Conservation (phyloP, 2,113 vertebrate genomes). For the Phasianus colchicus region DNA sequence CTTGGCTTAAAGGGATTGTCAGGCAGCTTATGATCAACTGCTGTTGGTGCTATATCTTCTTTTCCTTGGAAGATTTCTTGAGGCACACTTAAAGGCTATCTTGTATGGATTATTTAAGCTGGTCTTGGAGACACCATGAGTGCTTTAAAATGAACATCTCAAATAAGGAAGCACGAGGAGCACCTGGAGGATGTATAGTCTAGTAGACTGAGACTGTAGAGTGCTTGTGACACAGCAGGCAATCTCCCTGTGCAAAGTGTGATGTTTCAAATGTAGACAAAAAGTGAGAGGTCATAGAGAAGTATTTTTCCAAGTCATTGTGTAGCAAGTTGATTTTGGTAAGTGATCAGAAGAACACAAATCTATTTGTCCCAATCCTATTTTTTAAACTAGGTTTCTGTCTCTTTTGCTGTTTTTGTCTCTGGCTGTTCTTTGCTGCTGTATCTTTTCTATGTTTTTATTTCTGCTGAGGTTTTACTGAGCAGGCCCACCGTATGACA, state of each 20-base stretch:
- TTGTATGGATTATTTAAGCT: not conserved
- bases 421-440: not conserved
- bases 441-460: not conserved
- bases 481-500: not conserved
- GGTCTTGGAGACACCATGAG: not conserved
- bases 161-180: not conserved
- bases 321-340: not conserved
- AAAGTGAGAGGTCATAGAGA: not conserved
- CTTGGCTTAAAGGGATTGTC: not conserved
- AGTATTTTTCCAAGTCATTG: not conserved
- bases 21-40: not conserved
- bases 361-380: not conserved
- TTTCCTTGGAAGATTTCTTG: not conserved
- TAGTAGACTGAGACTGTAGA: not conserved
- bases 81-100: not conserved
- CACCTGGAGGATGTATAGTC: not conserved
- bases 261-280: not conserved
- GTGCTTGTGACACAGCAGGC: not conserved
- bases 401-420: not conserved
- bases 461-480: not conserved
- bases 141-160: not conserved
- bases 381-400: not conserved
- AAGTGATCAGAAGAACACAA: not conserved
- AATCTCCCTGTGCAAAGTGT: not conserved
- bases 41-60: not conserved